Conservation (phyloP, 2,113 vertebrate species). For the Xiphophorus hellerii region DNA sequence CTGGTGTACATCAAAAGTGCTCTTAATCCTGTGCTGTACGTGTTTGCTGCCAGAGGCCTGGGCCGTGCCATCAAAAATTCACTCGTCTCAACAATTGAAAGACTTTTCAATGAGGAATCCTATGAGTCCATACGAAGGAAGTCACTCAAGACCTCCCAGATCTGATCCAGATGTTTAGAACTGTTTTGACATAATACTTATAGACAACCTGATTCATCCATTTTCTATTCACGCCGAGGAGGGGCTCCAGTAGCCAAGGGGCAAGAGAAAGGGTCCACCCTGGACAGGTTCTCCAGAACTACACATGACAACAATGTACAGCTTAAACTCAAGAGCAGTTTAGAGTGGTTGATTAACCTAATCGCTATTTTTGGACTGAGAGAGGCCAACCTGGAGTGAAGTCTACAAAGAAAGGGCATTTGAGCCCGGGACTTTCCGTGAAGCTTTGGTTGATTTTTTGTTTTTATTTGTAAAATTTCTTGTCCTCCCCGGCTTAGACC, state of each 20-base stretch:
- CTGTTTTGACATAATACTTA: not conserved
- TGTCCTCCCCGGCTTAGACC: not conserved
- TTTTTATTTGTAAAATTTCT: not conserved
- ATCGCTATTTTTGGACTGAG: not conserved
- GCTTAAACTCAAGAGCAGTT: not conserved
- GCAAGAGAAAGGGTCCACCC: not conserved
- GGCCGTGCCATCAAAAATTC: conserved; percentile 72
- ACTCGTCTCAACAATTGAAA: conserved; percentile 74
- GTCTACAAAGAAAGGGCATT: not conserved
- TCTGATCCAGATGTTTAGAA: conserved; percentile 40
- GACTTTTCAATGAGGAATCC: conserved; percentile 78
- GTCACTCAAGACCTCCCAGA: conserved; percentile 73
- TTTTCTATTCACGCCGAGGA: too few relatives aligned
- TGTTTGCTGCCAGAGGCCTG: conserved; percentile 79
- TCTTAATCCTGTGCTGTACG: conserved; percentile 81
- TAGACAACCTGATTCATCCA: too few relatives aligned
- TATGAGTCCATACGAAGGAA: conserved; percentile 73
- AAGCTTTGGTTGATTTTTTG: not conserved
- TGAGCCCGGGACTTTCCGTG: not conserved
- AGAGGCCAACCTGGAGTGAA: not conserved
- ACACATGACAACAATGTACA: not conserved
- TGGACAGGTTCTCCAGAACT: not conserved
- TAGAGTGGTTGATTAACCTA: not conserved
- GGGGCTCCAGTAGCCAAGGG: not conserved
- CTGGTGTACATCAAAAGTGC: conserved; percentile 80